These are phyloP conservation scores for Temnothorax curvispinosus DNA, from an alignment of 1,140 invertebrate species.

Conservation along the genomic window DNA sequence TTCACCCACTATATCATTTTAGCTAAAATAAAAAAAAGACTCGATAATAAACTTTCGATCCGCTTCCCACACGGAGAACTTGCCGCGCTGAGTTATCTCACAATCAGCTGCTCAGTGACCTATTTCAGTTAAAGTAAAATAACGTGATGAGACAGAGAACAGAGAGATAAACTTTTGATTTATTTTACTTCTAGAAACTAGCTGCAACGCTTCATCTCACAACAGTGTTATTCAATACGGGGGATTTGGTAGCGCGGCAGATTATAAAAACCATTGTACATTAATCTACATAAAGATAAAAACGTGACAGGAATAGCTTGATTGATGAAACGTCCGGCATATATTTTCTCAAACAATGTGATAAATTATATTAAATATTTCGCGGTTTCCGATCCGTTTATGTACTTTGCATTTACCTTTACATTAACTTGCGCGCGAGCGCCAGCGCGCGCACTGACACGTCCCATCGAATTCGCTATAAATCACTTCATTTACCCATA, in stretches of 20 bases:
- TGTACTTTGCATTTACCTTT: constrained; percentile 4
- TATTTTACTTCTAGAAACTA: neutral
- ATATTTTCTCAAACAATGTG: neutral
- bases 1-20: neutral
- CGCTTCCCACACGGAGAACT: neutral
- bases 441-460: neutral
- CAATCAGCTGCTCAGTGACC: neutral
- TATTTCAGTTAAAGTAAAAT: neutral
- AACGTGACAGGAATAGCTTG: neutral
- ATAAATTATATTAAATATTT: neutral
- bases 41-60: constrained; percentile 18
- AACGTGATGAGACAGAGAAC: neutral
- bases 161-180: neutral
- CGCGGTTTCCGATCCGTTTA: neutral
- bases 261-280: constrained; percentile 7
- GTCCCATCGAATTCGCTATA: constrained; percentile 13
- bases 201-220: neutral
- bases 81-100: constrained; percentile 6
- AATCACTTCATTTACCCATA: constrained; percentile 14
- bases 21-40: constrained; percentile 1
- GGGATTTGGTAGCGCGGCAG: neutral
- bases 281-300: neutral
- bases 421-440: neutral
- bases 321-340: neutral
- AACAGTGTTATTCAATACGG: neutral